Conservation (phyloP, 2,797 vertebrate genomes). For the Tragopan temminckii region DNA sequence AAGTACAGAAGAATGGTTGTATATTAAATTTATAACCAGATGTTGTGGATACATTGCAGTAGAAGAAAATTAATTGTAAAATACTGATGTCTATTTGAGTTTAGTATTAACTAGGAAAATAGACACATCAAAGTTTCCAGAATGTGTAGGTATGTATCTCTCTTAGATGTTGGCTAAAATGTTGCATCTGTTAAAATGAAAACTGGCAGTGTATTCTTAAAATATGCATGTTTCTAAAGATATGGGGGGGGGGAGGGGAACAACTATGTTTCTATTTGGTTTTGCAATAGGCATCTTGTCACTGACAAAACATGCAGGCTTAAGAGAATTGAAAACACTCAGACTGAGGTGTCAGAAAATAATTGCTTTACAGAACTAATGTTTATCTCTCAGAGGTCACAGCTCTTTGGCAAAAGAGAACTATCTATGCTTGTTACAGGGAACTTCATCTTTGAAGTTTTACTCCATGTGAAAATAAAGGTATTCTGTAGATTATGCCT, state of each 20-base stretch:
- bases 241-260: not conserved
- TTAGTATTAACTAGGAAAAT: not conserved
- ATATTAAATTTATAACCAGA: not conserved
- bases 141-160: fast-evolving
- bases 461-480: not conserved
- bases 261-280: not conserved
- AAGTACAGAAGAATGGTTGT: not conserved
- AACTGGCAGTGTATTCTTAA: fast-evolving
- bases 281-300: not conserved
- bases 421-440: not conserved
- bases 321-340: not conserved
- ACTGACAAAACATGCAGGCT: not conserved
- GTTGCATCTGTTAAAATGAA: not conserved
- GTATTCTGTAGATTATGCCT: not conserved
- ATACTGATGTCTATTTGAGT: not conserved
- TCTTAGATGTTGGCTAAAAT: not conserved
- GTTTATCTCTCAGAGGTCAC: constrained; percentile 10
- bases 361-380: constrained; percentile 20
- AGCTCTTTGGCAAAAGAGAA: not conserved
- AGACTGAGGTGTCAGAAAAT: constrained; percentile 13
- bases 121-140: not conserved
- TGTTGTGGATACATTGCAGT: not conserved
- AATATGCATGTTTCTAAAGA: not conserved
- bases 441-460: not conserved
- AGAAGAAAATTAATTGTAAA: not conserved